Conservation (phyloP, 2,797 vertebrate genomes). For the Pogonophryne albipinna region DNA sequence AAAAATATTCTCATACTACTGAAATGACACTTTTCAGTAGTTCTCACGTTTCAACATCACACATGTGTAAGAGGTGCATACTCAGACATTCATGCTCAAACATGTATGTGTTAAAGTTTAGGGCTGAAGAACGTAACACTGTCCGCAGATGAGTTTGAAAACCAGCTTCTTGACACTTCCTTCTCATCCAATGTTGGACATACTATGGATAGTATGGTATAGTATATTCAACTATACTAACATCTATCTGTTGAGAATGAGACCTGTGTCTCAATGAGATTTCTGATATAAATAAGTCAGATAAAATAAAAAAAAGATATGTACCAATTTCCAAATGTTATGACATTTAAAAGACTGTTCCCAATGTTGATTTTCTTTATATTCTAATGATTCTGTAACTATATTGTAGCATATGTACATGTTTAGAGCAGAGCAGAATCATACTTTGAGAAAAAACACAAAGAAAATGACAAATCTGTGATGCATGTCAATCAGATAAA, state of each 20-base stretch:
- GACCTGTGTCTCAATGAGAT: too few species aligned
- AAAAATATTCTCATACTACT: not conserved
- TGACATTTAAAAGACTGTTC: not conserved
- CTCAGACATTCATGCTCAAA: not conserved
- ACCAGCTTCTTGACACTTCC: not conserved
- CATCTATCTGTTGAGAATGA: too few species aligned
- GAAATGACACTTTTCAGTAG: not conserved
- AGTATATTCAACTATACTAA: not conserved
- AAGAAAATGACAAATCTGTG: constrained; percentile 1
- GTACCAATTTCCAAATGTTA: not conserved
- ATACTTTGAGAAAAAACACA: not conserved
- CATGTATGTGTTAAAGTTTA: not conserved
- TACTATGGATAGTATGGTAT: not conserved
- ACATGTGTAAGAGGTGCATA: not conserved
- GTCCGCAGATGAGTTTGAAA: not conserved
- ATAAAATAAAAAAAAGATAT: too few species aligned
- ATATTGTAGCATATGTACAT: not conserved
- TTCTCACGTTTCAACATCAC: not conserved
- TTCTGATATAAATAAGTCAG: too few species aligned
- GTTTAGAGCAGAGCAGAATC: not conserved
- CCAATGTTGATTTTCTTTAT: not conserved
- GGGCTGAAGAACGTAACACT: not conserved
- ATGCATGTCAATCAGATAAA: constrained; percentile 34
- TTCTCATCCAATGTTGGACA: not conserved
- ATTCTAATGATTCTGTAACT: not conserved